Conservation (phyloP, 2,113 vertebrate genomes). For the Pangasianodon gigas region DNA sequence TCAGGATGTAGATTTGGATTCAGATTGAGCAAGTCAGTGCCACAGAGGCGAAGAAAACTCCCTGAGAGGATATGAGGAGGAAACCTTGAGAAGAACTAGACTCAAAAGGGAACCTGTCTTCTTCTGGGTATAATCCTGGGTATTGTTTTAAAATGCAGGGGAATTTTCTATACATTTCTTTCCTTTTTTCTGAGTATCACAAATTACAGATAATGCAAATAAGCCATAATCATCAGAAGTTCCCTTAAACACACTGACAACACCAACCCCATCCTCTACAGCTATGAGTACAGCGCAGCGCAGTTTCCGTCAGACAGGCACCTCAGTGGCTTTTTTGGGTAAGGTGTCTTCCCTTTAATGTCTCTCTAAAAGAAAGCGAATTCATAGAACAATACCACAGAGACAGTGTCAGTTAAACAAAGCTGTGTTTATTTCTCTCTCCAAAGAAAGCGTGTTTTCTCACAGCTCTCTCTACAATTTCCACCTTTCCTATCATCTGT, state of each 20-base stretch:
- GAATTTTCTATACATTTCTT: not conserved
- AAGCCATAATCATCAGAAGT: not conserved
- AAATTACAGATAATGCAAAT: not conserved
- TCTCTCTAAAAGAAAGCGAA: constrained; percentile 14
- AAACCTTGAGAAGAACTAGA: not conserved
- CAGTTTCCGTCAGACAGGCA: not conserved
- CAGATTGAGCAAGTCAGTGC: not conserved
- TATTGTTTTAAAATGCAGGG: not conserved
- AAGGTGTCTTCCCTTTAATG: constrained; percentile 11
- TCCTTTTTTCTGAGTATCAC: not conserved
- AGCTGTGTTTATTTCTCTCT: constrained; percentile 26
- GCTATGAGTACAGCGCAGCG: not conserved
- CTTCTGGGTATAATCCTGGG: not conserved
- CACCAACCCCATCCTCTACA: not conserved
- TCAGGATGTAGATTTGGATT: not conserved
- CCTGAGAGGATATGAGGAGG: not conserved
- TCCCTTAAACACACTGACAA: not conserved
- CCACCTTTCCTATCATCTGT: constrained; percentile 51
- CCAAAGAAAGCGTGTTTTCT: constrained; percentile 44
- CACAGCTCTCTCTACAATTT: constrained; percentile 59
- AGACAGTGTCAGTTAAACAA: constrained; percentile 37
- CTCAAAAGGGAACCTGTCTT: not conserved
- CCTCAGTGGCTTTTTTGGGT: constrained; percentile 7
- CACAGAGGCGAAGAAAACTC: not conserved
- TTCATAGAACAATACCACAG: constrained; percentile 43